phyloP scores from a whole-genome alignment of 2,888 invertebrate species.

The Drosophila sordidula region DNA sequence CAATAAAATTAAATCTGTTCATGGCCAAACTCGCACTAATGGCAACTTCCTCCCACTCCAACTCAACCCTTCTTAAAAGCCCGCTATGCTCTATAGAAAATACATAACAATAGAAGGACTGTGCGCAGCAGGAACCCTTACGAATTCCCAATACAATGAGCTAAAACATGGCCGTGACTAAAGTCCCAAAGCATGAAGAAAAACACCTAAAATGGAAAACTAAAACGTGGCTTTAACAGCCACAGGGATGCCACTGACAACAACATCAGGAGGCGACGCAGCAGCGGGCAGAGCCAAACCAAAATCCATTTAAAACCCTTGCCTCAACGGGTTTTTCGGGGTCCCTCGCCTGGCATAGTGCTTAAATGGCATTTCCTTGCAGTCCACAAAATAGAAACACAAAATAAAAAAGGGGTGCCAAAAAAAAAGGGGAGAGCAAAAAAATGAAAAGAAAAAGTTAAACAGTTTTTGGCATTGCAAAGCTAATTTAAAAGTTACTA shows the following conservation, averaged over 20 bases:
- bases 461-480: conserved; percentile 49
- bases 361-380: conserved; percentile 73
- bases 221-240: conserved; percentile 66
- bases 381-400: conserved; percentile 52
- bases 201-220: conserved; percentile 75
- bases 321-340: conserved; percentile 40
- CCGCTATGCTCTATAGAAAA: conserved; percentile 61
- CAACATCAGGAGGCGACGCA: conserved; percentile 13
- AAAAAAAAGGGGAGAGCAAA: conserved; percentile 13
- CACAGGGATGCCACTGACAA: conserved; percentile 61
- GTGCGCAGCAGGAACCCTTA: conserved; percentile 43
- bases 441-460: conserved; percentile 27
- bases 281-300: conserved; percentile 29
- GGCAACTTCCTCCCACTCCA: conserved; percentile 46
- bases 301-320: conserved; percentile 75
- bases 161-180: conserved; percentile 60
- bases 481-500: conserved; percentile 80
- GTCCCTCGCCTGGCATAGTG: conserved; percentile 48
- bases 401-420: conserved; percentile 26
- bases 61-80: conserved; percentile 36
- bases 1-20: conserved; percentile 83
- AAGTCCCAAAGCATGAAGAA: conserved; percentile 55
- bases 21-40: conserved; percentile 69
- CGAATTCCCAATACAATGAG: conserved; percentile 75
- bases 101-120: conserved; percentile 61